Percentiles rank a stretch among this genome's conserved stretches.
Evolutionary conservation across 2,888 invertebrate species (phyloP).

Genomic region (Oxytorus armatus): DNA sequence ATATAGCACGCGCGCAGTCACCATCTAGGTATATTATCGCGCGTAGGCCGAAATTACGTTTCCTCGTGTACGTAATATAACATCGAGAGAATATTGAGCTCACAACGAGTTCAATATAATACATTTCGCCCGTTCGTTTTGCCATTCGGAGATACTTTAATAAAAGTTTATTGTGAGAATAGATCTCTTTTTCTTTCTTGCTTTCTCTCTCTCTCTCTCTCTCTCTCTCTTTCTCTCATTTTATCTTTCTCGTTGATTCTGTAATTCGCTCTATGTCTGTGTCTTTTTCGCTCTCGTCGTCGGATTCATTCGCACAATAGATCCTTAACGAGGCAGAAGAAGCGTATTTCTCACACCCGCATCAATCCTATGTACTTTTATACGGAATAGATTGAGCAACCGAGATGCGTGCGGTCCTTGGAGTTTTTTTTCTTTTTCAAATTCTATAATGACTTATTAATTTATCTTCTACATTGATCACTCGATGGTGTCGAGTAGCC

Average conservation of each 20-base stretch:
- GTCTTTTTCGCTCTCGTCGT: conserved; percentile 8
- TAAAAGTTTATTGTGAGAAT: conserved; percentile 27
- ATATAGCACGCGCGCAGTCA: conserved; percentile 66
- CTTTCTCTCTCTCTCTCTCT: conserved; percentile 11
- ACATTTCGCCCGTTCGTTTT: conserved; percentile 15
- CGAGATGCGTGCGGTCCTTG: conserved; percentile 29
- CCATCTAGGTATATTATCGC: conserved; percentile 31
- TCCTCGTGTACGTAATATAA: conserved; percentile 63
- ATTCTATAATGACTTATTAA: conserved; percentile 41
- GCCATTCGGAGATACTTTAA: conserved; percentile 4
- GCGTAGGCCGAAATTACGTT: conserved; percentile 77
- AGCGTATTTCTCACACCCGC: conserved; percentile 35
- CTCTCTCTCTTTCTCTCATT: not conserved
- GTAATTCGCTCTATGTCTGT: not conserved
- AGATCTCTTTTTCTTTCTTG: not conserved
- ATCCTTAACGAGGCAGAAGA: conserved; percentile 54
- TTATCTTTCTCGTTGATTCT: conserved; percentile 17
- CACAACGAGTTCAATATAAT: conserved; percentile 36
- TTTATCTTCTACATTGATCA: conserved; percentile 17
- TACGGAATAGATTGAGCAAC: conserved; percentile 37
- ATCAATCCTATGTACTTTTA: conserved; percentile 36
- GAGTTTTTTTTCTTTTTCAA: conserved; percentile 11
- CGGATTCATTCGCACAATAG: conserved; percentile 52
- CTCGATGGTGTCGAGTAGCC: not conserved
- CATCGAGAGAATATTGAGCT: conserved; percentile 30